Evolutionary conservation across 2,888 invertebrate genomes (phyloP).

Genomic region (Dryocosmus kuriphilus): DNA sequence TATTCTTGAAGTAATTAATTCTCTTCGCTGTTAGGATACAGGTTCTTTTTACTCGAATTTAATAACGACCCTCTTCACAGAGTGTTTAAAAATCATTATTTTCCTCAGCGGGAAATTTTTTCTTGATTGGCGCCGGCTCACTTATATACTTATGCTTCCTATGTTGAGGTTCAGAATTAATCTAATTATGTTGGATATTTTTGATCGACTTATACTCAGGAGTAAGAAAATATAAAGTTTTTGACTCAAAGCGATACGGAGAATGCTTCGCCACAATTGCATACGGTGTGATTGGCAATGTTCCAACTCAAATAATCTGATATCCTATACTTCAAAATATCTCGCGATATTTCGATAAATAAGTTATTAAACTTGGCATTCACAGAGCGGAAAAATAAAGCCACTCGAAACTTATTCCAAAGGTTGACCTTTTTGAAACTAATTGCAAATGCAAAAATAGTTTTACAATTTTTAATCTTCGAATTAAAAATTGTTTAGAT

Average conservation of each 20-base stretch:
- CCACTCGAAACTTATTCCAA: neutral
- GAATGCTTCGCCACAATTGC: conserved; percentile 38
- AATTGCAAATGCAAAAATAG: neutral
- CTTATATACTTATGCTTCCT: conserved; percentile 44
- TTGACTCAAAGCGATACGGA: neutral
- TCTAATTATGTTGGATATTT: conserved; percentile 52
- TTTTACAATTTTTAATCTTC: no score
- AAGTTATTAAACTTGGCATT: conserved; percentile 11
- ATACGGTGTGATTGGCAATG: conserved; percentile 50
- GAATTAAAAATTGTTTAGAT: no score
- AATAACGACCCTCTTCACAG: neutral
- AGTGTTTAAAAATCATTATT: neutral
- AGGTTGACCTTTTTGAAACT: neutral
- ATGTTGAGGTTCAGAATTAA: conserved; percentile 46
- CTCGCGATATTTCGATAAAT: conserved; percentile 22
- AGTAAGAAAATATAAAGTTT: neutral
- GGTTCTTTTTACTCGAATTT: neutral
- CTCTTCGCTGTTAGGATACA: neutral
- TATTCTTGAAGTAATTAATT: neutral
- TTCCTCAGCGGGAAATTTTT: neutral
- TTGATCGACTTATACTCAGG: conserved; percentile 43
- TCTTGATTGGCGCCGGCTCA: conserved; percentile 5
- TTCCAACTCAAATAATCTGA: conserved; percentile 40
- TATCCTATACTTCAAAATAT: neutral
- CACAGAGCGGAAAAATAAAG: neutral